Evolutionary conservation across 37 sponge, comb jelly and placozoan species (phyloP).

Genomic region (Axinella damicornis): DNA sequence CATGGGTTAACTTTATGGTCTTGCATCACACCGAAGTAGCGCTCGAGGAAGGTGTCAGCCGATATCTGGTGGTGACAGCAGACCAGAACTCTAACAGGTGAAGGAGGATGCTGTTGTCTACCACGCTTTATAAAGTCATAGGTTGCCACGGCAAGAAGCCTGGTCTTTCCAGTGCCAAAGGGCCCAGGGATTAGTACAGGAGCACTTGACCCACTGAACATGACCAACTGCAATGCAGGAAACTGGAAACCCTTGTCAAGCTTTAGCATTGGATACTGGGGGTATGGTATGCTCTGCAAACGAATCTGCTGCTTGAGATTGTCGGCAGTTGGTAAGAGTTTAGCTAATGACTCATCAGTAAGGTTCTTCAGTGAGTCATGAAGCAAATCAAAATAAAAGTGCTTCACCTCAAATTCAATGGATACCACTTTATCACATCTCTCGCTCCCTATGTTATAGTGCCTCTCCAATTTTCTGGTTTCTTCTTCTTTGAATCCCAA

Average conservation of each 20-base stretch:
- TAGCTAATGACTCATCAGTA: slow-evolving; percentile 8
- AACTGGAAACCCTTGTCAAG: slow-evolving; percentile 47
- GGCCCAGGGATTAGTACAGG: slow-evolving; percentile 60
- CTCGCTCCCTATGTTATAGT: background rate
- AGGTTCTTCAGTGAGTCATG: slow-evolving; percentile 41
- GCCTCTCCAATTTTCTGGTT: no score
- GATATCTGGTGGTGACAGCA: slow-evolving; percentile 73
- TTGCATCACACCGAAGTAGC: slow-evolving; percentile 58
- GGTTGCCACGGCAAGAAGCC: slow-evolving; percentile 69
- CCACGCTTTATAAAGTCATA: slow-evolving; percentile 1
- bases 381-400: slow-evolving; percentile 64
- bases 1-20: background rate
- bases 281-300: background rate
- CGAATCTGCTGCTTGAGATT: background rate
- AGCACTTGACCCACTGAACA: background rate
- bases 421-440: background rate
- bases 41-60: slow-evolving; percentile 67
- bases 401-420: slow-evolving; percentile 67
- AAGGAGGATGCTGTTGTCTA: background rate
- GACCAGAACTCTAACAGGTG: slow-evolving; percentile 39
- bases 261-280: background rate
- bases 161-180: slow-evolving; percentile 84
- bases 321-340: slow-evolving; percentile 23
- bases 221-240: slow-evolving; percentile 29
- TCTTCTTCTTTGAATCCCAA: background rate